Conservation (phyloP, 2,113 vertebrate genomes). For the Thymallus thymallus region DNA sequence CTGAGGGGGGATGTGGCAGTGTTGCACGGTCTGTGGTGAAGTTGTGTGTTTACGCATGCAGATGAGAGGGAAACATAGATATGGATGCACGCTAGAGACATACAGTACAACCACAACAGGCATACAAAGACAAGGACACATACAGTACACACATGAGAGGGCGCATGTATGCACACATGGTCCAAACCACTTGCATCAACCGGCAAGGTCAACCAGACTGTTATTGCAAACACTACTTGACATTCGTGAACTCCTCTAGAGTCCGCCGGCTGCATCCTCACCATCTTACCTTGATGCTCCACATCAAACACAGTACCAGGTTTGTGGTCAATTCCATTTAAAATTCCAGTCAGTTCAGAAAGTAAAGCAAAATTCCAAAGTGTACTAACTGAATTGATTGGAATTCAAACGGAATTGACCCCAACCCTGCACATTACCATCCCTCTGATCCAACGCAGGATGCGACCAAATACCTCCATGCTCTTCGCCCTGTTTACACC, state of each 20-base stretch:
- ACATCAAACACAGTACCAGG: slow-evolving; percentile 13
- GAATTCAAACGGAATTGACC: too few relatives aligned
- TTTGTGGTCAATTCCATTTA: too few relatives aligned
- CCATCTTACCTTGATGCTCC: slow-evolving; percentile 12
- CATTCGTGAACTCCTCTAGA: neutral
- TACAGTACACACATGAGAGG: too few relatives aligned
- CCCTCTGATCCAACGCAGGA: neutral
- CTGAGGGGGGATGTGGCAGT: neutral
- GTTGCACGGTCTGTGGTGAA: too few relatives aligned
- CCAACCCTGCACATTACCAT: neutral
- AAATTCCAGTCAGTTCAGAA: too few relatives aligned
- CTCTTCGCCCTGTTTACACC: neutral
- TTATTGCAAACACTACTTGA: slow-evolving; percentile 14
- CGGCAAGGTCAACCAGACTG: neutral
- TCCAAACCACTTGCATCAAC: neutral
- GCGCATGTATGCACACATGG: neutral
- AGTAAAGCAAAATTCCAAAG: too few relatives aligned
- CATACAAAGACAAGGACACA: too few relatives aligned
- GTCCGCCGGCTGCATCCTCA: neutral
- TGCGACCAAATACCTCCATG: slow-evolving; percentile 8
- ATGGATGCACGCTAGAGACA: too few relatives aligned
- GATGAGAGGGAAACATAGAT: too few relatives aligned
- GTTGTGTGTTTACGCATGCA: too few relatives aligned
- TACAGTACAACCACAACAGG: too few relatives aligned
- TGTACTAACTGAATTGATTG: too few relatives aligned